Conservation (phyloP, 2,888 invertebrate species). For the Acronicta psi region DNA sequence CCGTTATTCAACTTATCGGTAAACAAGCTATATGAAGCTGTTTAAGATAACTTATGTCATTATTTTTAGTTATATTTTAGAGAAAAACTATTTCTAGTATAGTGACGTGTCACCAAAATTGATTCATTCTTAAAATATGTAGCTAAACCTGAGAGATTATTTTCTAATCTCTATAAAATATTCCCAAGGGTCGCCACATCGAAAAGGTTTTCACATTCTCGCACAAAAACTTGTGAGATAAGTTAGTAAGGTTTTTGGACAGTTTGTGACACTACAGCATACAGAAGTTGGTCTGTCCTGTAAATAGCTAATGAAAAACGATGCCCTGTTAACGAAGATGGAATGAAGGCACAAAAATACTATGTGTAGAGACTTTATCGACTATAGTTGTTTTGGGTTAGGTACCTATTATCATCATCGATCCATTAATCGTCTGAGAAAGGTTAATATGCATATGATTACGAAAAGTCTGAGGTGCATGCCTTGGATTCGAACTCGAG, state of each 20-base stretch:
- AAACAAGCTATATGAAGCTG: not conserved
- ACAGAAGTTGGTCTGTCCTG: slow-evolving; percentile 68
- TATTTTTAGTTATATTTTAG: too few relatives aligned
- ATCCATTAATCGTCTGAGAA: too few relatives aligned
- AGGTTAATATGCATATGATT: too few relatives aligned
- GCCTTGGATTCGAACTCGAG: too few relatives aligned
- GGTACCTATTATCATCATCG: too few relatives aligned
- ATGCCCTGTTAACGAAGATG: slow-evolving; percentile 79
- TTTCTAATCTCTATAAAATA: slow-evolving; percentile 46
- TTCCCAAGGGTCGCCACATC: slow-evolving; percentile 33
- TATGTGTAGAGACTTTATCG: not conserved
- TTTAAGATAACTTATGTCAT: not conserved
- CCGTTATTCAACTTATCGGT: not conserved
- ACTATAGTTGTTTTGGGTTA: not conserved
- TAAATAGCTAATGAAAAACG: slow-evolving; percentile 78
- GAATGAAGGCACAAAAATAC: slow-evolving; percentile 59
- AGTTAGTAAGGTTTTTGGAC: slow-evolving; percentile 66
- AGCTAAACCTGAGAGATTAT: slow-evolving; percentile 22
- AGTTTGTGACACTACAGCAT: slow-evolving; percentile 60
- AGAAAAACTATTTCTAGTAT: too few relatives aligned
- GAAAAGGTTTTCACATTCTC: slow-evolving; percentile 41
- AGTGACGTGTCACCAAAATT: not conserved
- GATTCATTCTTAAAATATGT: slow-evolving; percentile 11
- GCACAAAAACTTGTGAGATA: slow-evolving; percentile 64
- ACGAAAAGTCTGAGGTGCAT: too few relatives aligned